These are phyloP conservation scores for Lipophrys pholis DNA, from an alignment of 2,113 vertebrate species.

Conservation along the genomic window DNA sequence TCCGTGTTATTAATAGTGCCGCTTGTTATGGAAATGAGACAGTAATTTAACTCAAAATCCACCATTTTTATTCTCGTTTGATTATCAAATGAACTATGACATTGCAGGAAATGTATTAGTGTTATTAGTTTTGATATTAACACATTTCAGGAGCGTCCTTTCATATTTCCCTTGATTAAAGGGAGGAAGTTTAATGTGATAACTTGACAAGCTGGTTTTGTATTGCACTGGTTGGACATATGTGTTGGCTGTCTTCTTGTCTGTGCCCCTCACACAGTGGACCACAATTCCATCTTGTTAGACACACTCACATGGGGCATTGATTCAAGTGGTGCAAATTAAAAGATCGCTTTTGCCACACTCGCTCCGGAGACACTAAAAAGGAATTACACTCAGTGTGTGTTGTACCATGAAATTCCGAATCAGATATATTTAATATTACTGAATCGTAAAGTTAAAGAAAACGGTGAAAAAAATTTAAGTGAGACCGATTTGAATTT, in stretches of 20 bases:
- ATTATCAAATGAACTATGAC: slow-evolving; percentile 71
- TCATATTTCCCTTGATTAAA: slow-evolving; percentile 46
- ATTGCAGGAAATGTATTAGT: slow-evolving; percentile 36
- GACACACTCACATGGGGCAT: not conserved
- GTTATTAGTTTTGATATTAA: slow-evolving; percentile 49
- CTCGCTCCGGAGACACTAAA: not conserved
- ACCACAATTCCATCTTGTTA: slow-evolving; percentile 9
- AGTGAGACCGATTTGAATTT: too few relatives aligned
- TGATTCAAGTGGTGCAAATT: not conserved
- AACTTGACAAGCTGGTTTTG: slow-evolving; percentile 16
- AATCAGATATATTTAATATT: too few relatives aligned
- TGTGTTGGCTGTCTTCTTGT: slow-evolving; percentile 6
- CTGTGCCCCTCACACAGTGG: not conserved
- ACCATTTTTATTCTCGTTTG: slow-evolving; percentile 60
- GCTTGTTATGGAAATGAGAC: slow-evolving; percentile 79
- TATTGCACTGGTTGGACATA: not conserved
- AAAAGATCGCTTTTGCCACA: not conserved
- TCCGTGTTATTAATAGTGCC: slow-evolving; percentile 78
- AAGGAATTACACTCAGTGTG: not conserved
- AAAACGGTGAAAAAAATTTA: too few relatives aligned
- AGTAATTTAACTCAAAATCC: slow-evolving; percentile 71
- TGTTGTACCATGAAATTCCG: too few relatives aligned
- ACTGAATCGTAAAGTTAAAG: too few relatives aligned
- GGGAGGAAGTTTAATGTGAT: slow-evolving; percentile 26
- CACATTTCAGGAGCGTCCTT: slow-evolving; percentile 37